Base-by-base conservation (phyloP, 1,140 invertebrate genomes). In the Teleogryllus occipitalis region DNA sequence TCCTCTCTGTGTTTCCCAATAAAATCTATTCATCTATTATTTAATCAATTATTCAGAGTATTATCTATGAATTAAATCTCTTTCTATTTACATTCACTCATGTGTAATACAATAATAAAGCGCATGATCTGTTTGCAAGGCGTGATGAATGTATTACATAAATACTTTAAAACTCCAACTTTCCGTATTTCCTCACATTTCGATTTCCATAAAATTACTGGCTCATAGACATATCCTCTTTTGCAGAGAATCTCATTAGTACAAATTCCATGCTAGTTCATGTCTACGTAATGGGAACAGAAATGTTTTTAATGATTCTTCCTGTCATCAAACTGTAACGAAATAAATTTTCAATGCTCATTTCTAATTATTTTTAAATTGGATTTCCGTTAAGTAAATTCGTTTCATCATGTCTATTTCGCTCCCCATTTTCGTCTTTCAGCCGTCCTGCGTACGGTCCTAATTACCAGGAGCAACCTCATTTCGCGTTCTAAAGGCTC, bases 331-430 rank as follows among this genome's bases (percentile, higher is more conserved):
- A 14, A 65, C 54, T 65, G 54, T 65, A 65, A 65, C 54, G 54
- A 65, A 65, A 65, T 65, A 65, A 65, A 65, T 65, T 65, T 65
- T 65, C 54, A 65, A 65, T 65, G 54, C 54, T 65, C 54, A 65
- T 65, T 65, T 65, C 54, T 65, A 65, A 65, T 65, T 65, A 65
- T 65, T 65, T 65, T 65, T 65, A 65, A 65, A 65, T 65, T 65
- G 54, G 54, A 65, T 65, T 65, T 65, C 54, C 54, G 54, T 65
- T 65, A 65, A 65, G 54, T 65, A 65, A 65, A 65, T 65, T 65
- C 54, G 54, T 65, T 65, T 65, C 54, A 65, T 65, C 54, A 18
- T 65, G 54, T 65, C 54, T 65, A 65, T 65, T 65, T 65, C 10
- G 54, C 54, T 65, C 54, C 54, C 18, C 54, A 65, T 65, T 65